Evolutionary conservation across 2,797 vertebrate genomes (phyloP).

Genomic region (Zalophus californianus): DNA sequence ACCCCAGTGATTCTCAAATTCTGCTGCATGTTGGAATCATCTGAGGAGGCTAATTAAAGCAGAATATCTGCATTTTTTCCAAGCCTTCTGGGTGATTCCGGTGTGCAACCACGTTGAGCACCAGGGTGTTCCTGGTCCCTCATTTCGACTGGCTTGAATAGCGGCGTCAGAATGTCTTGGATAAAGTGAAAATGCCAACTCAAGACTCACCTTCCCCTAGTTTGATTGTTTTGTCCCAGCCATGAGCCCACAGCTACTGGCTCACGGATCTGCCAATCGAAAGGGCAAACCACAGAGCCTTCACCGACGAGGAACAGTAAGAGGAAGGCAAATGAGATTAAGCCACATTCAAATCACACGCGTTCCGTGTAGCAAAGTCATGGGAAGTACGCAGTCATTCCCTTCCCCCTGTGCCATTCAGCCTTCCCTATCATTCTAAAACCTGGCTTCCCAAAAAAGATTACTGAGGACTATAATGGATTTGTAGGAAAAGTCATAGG

Average conservation of each 20-base stretch:
- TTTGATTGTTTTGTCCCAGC: neutral
- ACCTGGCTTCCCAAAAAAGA: constrained; percentile 84
- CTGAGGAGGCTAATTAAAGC: neutral
- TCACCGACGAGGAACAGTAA: neutral
- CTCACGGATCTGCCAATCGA: rapidly evolving
- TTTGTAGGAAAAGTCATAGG: constrained; percentile 77
- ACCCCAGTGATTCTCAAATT: neutral
- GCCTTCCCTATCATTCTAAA: constrained; percentile 80
- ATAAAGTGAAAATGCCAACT: neutral
- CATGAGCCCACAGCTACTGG: neutral
- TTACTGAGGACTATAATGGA: constrained; percentile 72
- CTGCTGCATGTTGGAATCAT: no score
- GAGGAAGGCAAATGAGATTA: neutral
- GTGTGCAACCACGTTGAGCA: rapidly evolving
- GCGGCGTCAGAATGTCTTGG: neutral
- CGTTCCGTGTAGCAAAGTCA: constrained; percentile 75
- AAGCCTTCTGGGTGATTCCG: neutral
- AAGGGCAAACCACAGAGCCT: neutral
- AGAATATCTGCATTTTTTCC: neutral
- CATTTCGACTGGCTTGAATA: neutral
- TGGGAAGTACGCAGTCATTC: constrained; percentile 79
- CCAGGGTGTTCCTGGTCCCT: neutral
- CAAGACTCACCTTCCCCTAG: no score
- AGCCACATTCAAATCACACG: constrained; percentile 51
- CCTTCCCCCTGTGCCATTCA: constrained; percentile 77